Base-by-base conservation (phyloP, 2,113 vertebrate species). In the Hemibagrus wyckioides region DNA sequence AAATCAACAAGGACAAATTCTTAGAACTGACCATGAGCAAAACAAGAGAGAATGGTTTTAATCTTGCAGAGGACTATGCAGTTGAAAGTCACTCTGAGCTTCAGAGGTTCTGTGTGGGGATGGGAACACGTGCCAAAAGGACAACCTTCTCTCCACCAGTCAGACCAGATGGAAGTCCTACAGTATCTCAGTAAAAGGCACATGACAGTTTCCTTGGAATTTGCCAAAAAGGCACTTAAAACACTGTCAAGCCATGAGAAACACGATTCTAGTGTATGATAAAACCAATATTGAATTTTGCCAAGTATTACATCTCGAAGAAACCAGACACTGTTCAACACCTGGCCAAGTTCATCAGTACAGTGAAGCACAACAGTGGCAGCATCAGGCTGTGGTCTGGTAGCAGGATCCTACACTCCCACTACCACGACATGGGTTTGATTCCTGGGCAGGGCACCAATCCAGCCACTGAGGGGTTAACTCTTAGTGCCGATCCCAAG, bases 161-260 rank as follows among this genome's bases (percentile, higher is more conserved):
- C 75, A 77, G 75, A 44, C 44, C 73, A 19, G 25, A 50, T 50
- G 28, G 3, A 44, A 50, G 44, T 77, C 44, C n/a, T 50, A 41
- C 11, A n/a, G 56, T 19, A 61, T 8, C 6, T 44, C 39, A 48
- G 73, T 48, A 48, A 76, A n/a, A 44, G 4, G 9, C 41, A 76
- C 73, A 48, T 48, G 23, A 44, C 23, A 77, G 25, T n/a, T 77
- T 77, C 41, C 44, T 15, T 77, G 44, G 73, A 50, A 77, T 50
- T 50, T 50, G 73, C 73, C 41, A 77, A 77, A 50, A 77, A 50
- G 44, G 28, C 75, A 77, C 75, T 77, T 77, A 30, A 52, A n/a
- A 44, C 28, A 30, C 23, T 44, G 39, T 48, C 23, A 48, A 28
- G 5, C 6, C 25, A 30, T 2, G 13, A 77, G 44, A n/a, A 77